These are phyloP conservation scores for Notarius lentiginosus DNA, from an alignment of 2,113 vertebrate species.

Conservation along the genomic window DNA sequence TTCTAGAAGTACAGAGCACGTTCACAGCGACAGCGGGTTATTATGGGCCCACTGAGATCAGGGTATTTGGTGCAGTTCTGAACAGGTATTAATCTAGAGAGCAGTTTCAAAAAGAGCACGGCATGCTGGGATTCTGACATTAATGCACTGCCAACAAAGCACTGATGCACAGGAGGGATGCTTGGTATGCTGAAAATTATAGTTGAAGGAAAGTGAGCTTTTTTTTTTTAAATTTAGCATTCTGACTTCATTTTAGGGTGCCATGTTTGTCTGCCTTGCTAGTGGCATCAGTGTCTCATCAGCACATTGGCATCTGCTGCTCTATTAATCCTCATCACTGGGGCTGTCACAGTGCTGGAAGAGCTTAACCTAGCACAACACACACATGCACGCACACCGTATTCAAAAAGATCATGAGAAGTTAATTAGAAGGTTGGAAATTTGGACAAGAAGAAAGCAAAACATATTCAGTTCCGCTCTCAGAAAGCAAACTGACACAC, in stretches of 20 bases:
- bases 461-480: conserved; percentile 43
- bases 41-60: conserved; percentile 40
- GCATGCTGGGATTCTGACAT: conserved; percentile 28
- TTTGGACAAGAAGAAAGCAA: conserved; percentile 50
- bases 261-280: conserved; percentile 16
- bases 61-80: conserved; percentile 22
- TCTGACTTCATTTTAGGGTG: conserved; percentile 12
- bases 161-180: background rate
- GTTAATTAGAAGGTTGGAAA: conserved; percentile 61
- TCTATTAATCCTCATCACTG: conserved; percentile 63
- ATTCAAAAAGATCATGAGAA: conserved; percentile 59
- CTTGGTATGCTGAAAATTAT: background rate
- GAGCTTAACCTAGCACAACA: conserved; percentile 6
- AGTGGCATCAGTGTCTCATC: conserved; percentile 47
- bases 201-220: background rate
- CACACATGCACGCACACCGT: conserved; percentile 36
- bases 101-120: background rate
- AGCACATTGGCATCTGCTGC: conserved; percentile 35
- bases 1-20: conserved; percentile 7
- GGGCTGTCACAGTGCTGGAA: conserved; percentile 51
- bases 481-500: conserved; percentile 47
- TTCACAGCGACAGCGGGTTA: conserved; percentile 34
- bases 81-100: conserved; percentile 31
- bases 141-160: conserved; percentile 31
- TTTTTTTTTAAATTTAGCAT: background rate